A percentile compares a stretch with the other conserved stretches of the same genome.
Evolutionary conservation across 2,888 invertebrate species (phyloP).

Genomic region (Dynastes hyllus): DNA sequence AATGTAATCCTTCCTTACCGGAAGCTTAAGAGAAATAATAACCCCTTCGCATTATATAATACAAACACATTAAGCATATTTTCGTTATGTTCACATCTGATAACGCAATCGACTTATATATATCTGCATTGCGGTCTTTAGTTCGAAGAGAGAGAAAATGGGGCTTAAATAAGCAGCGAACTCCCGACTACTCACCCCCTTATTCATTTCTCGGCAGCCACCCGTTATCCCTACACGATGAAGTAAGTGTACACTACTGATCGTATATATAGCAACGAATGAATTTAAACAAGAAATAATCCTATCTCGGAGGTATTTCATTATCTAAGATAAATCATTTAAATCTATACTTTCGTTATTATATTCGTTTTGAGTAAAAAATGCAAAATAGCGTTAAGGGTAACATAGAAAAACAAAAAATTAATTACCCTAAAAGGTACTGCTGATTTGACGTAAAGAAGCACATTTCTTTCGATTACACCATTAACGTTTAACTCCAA

Average conservation of each 20-base stretch:
- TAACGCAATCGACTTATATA: conserved; percentile 33
- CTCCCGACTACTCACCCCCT: background rate
- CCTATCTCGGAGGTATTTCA: no score
- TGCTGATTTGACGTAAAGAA: no score
- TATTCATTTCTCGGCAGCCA: background rate
- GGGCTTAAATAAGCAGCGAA: conserved; percentile 27
- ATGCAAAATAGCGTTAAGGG: no score
- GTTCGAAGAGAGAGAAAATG: conserved; percentile 34
- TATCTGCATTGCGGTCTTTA: conserved; percentile 43
- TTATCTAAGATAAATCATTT: no score
- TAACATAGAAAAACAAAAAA: no score
- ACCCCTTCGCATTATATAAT: conserved; percentile 12
- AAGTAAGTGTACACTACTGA: background rate
- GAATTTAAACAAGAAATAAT: no score
- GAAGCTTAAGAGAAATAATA: conserved; percentile 1
- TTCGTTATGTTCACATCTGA: conserved; percentile 29
- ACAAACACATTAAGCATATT: conserved; percentile 19
- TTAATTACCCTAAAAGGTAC: no score
- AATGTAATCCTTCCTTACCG: background rate
- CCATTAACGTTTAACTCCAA: no score
- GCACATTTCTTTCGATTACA: no score
- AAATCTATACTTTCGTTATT: no score
- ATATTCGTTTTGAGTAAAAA: no score
- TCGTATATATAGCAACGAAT: background rate
- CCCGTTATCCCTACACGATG: background rate